These are phyloP conservation scores for Chaetops frenatus DNA, from an alignment of 2,113 vertebrate species.

Conservation along the genomic window DNA sequence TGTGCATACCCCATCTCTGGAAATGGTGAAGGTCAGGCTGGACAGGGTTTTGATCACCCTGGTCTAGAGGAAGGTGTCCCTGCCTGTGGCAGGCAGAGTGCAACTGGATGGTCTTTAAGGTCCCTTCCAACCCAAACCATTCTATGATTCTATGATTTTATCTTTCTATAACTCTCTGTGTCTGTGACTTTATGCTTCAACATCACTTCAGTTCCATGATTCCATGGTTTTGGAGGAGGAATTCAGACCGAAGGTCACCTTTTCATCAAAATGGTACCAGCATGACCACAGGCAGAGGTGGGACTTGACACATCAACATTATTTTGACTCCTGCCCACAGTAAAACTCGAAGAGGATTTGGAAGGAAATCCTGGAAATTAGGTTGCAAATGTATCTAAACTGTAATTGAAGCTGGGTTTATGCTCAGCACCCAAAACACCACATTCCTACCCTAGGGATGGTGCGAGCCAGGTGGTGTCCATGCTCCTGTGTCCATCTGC, in stretches of 20 bases:
- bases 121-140: not conserved
- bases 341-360: not conserved
- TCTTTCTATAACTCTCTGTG: not conserved
- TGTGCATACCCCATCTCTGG: not conserved
- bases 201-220: not conserved
- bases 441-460: accelerated
- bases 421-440: not conserved
- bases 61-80: not conserved
- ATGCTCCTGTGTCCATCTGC: accelerated
- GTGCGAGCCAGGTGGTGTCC: accelerated
- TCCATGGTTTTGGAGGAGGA: not conserved
- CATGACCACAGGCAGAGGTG: not conserved
- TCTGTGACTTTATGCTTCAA: not conserved
- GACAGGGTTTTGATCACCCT: not conserved
- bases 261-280: not conserved
- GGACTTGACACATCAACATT: not conserved
- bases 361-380: not conserved
- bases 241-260: not conserved
- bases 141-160: not conserved
- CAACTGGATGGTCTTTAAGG: not conserved
- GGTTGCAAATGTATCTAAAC: not conserved
- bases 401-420: not conserved
- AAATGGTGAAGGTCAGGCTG: not conserved
- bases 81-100: not conserved
- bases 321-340: not conserved